Conservation (phyloP, 2,888 invertebrate genomes). For the Kuschelorhynchus macadamiae region DNA sequence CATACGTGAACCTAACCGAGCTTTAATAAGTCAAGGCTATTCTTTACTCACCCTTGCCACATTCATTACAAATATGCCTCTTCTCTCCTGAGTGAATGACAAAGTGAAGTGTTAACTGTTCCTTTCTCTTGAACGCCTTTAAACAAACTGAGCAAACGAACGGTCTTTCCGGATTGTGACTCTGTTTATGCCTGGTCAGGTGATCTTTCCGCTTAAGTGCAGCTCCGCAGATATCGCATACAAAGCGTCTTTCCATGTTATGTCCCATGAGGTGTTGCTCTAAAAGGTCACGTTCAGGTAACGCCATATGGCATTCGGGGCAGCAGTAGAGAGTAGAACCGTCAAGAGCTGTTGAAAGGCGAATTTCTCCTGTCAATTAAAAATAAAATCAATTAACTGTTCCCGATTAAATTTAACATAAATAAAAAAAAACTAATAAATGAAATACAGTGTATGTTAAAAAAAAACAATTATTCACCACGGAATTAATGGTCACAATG, state of each 20-base stretch:
- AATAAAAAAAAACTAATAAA: too few species aligned
- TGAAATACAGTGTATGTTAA: too few species aligned
- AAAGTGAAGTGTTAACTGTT: constrained; percentile 89
- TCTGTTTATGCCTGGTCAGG: constrained; percentile 87
- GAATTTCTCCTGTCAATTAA: constrained; percentile 73
- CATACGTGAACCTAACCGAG: too few species aligned
- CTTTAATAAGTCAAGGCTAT: too few species aligned
- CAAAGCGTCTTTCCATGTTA: constrained; percentile 83
- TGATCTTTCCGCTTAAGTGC: constrained; percentile 90
- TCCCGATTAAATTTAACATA: too few species aligned
- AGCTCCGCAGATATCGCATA: constrained; percentile 91
- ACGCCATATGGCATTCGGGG: constrained; percentile 92
- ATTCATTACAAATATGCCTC: constrained; percentile 88
- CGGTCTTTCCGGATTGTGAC: constrained; percentile 90
- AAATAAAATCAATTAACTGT: too few species aligned
- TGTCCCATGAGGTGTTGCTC: constrained; percentile 91
- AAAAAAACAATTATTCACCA: not conserved
- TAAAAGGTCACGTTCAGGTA: constrained; percentile 85
- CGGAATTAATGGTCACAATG: too few species aligned
- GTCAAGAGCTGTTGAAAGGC: constrained; percentile 83
- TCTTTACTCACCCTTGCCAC: constrained; percentile 76
- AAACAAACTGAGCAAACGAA: constrained; percentile 86
- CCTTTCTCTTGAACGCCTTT: constrained; percentile 91
- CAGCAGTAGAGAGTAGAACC: constrained; percentile 90
- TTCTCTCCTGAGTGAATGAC: constrained; percentile 93